Evolutionary conservation across 2,888 invertebrate species (phyloP), one percentile per base, ranked within the genome.

Genomic region (Papilio demoleus): DNA sequence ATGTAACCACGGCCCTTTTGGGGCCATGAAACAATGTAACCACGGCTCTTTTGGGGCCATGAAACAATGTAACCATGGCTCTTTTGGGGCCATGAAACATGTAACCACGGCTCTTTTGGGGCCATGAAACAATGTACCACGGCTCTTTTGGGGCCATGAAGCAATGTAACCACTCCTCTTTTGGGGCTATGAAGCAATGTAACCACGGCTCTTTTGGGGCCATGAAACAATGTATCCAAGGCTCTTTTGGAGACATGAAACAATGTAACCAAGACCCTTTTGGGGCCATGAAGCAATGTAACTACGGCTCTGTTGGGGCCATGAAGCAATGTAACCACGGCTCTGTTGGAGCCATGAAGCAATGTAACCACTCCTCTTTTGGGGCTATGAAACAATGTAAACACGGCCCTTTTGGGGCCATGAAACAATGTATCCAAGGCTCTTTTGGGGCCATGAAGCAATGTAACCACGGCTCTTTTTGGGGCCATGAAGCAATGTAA

Each of bases 131-230:
- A n/a, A n/a, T n/a, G n/a, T n/a, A n/a, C n/a, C n/a, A n/a, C n/a
- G n/a, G n/a, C n/a, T n/a, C 58, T 68, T 71, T 14, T 69, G n/a
- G 69, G 59, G 60, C 61, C 59, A 42, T 19, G 36, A 50, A 47
- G 9, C 27, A 45, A 24, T 65, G 65, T 62, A 40, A 67, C 63
- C 47, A 40, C 12, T 12, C 50, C 53, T 62, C 65, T 71, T 17
- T 71, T 64, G 69, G 64, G 68, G 68, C 72, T 40, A 72, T 19
- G 31, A 24, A 24, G 59, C 56, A 59, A 27, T 68, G 65, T 67
- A 68, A 70, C 63, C 42, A 70, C 40, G 36, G 73, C 53, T 53
- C 68, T 74, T 73, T 12, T 58, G 71, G 70, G 67, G 45, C 70
- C 12, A 67, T 9, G 2, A 42, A 63, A 12, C 47, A 34, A n/a